These are phyloP conservation scores for Microplitis mediator DNA, from an alignment of 1,140 invertebrate species.

Conservation along the genomic window DNA sequence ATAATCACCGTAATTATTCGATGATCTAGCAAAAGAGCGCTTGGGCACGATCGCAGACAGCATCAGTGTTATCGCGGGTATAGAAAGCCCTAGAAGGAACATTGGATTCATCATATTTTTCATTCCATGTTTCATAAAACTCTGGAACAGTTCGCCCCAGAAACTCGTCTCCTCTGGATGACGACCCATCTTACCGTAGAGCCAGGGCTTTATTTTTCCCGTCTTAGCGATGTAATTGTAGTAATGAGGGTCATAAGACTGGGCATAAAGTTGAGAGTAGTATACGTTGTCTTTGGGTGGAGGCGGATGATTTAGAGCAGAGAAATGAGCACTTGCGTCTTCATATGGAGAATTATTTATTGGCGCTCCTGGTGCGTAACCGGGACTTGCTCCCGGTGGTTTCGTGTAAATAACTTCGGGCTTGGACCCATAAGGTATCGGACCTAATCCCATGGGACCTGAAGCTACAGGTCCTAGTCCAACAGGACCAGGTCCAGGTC, in stretches of 20 bases:
- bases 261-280: conserved; percentile 53
- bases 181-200: conserved; percentile 50
- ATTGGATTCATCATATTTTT: conserved; percentile 58
- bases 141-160: conserved; percentile 47
- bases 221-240: conserved; percentile 57
- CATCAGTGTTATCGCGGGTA: conserved; percentile 56
- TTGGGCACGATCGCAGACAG: conserved; percentile 52
- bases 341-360: conserved; percentile 34
- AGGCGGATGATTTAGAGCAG: conserved; percentile 37
- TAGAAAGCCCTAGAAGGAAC: conserved; percentile 53
- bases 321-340: conserved; percentile 43
- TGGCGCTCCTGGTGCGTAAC: conserved; percentile 27
- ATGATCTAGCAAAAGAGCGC: conserved; percentile 45
- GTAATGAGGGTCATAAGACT: conserved; percentile 58
- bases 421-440: conserved; percentile 15
- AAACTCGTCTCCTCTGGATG: conserved; percentile 40
- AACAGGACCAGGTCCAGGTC: neutral
- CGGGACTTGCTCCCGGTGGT: conserved; percentile 42
- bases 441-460: neutral
- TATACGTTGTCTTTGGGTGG: conserved; percentile 43
- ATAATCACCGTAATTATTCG: conserved; percentile 32
- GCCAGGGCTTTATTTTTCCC: conserved; percentile 53
- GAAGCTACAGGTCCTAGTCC: neutral
- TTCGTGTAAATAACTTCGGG: conserved; percentile 52
- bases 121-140: conserved; percentile 55